phyloP scores from a whole-genome alignment of 2,113 vertebrate species.

The Syngnathus scovelli region DNA sequence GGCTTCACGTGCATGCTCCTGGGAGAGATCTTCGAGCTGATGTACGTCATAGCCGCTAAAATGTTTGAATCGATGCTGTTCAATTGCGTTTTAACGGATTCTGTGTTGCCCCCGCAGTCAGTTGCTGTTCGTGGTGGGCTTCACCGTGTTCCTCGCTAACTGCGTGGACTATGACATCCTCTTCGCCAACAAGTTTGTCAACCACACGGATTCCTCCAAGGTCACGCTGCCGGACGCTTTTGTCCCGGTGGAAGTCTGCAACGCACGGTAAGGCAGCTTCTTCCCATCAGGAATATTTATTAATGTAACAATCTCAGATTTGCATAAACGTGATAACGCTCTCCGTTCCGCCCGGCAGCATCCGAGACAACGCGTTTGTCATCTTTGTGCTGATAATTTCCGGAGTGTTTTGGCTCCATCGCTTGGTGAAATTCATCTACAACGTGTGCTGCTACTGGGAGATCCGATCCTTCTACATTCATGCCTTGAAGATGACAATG shows the following conservation, averaged over 20 bases:
- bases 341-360: constrained; percentile 66
- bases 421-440: constrained; percentile 94
- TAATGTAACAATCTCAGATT: too few species aligned
- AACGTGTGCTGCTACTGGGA: constrained; percentile 99
- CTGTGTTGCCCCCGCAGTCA: constrained; percentile 71
- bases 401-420: constrained; percentile 94
- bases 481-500: constrained; percentile 91
- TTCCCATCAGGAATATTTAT: too few species aligned
- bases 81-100: too few species aligned
- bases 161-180: constrained; percentile 98
- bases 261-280: constrained; percentile 73
- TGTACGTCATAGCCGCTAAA: constrained; percentile 73
- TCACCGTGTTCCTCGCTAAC: constrained; percentile 95
- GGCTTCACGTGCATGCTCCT: constrained; percentile 97
- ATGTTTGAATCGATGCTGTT: background rate
- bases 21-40: constrained; percentile 93
- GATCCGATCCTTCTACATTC: constrained; percentile 93
- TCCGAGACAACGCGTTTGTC: constrained; percentile 84
- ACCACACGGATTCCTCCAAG: constrained; percentile 90
- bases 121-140: constrained; percentile 94
- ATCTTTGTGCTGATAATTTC: constrained; percentile 89
- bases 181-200: constrained; percentile 96
- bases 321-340: background rate
- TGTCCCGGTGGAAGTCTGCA: constrained; percentile 84
- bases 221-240: constrained; percentile 94